phyloP scores from a whole-genome alignment of 2,888 invertebrate species.

The Lasioglossum leucozonium region DNA sequence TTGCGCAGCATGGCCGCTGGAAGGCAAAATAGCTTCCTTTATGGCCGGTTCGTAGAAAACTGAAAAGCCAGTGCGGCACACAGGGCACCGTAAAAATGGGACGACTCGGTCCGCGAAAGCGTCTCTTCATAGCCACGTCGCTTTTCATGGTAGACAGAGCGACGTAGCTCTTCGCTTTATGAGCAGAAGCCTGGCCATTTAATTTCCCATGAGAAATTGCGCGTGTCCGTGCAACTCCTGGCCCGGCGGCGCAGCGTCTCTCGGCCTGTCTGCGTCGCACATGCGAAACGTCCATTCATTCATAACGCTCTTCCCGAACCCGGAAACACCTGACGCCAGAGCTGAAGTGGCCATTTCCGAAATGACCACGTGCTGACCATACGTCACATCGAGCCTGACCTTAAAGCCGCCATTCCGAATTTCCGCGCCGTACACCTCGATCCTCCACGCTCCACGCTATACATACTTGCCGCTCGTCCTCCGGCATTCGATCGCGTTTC shows the following conservation, averaged over 20 bases:
- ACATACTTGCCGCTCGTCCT: not conserved
- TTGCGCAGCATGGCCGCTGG: not conserved
- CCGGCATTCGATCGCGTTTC: conserved; percentile 55
- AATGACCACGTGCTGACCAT: conserved; percentile 78
- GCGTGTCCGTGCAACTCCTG: conserved; percentile 57
- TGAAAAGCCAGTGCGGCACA: conserved; percentile 38
- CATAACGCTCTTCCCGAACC: conserved; percentile 71
- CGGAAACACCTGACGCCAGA: conserved; percentile 69
- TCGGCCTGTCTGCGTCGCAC: conserved; percentile 62
- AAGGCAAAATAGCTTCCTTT: conserved; percentile 12
- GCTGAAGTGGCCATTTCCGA: conserved; percentile 75
- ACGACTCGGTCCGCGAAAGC: conserved; percentile 45
- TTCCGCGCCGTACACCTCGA: conserved; percentile 7
- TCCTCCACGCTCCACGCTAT: conserved; percentile 25
- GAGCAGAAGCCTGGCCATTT: conserved; percentile 71
- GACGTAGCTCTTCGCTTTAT: conserved; percentile 65
- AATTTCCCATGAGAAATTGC: conserved; percentile 82
- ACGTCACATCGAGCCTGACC: conserved; percentile 65
- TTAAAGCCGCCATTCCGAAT: conserved; percentile 62
- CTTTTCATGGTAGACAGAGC: conserved; percentile 55
- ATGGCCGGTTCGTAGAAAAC: conserved; percentile 34
- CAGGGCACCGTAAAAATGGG: conserved; percentile 57
- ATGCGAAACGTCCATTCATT: conserved; percentile 73
- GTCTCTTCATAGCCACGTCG: conserved; percentile 47
- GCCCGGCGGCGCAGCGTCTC: conserved; percentile 18